Evolutionary conservation across 2,888 invertebrate genomes (phyloP), one percentile per base, ranked within the genome.

Genomic region (Zaprionus obscuricornis): DNA sequence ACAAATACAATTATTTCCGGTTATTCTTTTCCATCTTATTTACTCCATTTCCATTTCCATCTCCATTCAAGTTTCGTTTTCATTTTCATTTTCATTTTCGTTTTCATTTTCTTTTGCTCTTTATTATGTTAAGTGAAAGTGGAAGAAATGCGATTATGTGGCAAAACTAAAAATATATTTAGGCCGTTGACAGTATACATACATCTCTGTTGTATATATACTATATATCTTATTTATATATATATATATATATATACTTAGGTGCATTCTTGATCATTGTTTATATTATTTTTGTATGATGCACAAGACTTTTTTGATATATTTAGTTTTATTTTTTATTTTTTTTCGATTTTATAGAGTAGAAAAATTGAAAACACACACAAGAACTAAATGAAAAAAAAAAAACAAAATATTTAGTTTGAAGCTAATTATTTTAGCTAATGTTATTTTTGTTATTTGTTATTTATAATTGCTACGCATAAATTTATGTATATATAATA

Each of bases 91-190:
- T 18, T 36, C 22, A 26, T 33, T 37, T 59, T 40, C 11, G 18
- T 63, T 51, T 42, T 20, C 24, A 8, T 20, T 17, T 40, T 37
- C 45, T n/a, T 39, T 39, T 18, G 29, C 22, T 20, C 26, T 37
- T 59, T 40, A 8, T 17, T 63, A 49, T 42, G 37, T 56, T 62
- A 57, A 26, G 39, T 68, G 65, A 59, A 70, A 69, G 77, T 87
- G 86, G 88, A 86, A 86, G 86, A 87, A 85, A 88, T 87, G 85
- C 86, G 86, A 86, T 86, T 69, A 76, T 62, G 66, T 69, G 66
- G 70, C 47, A 71, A 68, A 77, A 69, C 72, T 79, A 71, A 73
- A 70, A 58, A 22, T 63, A 40, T 47, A 27, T 46, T 52, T 42
- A 43, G 50, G 45, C 50, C 26, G 34, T 47, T 66, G 47, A 63